Evolutionary conservation across 2,113 vertebrate species (phyloP).

Genomic region (Phalacrocorax pelagicus): DNA sequence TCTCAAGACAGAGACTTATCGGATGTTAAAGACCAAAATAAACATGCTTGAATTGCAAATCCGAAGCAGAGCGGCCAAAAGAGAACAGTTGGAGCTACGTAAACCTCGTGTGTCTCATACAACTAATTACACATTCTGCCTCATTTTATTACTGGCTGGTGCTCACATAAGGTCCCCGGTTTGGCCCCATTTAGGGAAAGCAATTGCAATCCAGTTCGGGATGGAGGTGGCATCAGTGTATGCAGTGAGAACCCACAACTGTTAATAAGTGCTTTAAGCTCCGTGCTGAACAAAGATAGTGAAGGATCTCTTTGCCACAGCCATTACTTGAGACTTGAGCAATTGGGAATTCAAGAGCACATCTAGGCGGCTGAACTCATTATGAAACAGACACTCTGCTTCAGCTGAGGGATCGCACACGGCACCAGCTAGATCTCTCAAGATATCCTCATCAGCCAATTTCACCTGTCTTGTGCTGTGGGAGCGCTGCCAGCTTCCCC

Average conservation of each 20-base stretch:
- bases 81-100: not conserved
- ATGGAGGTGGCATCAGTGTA: not conserved
- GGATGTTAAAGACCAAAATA: not conserved
- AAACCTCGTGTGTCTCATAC: not conserved
- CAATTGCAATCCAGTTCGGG: not conserved
- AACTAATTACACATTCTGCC: not conserved
- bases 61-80: not conserved
- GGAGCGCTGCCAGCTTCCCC: not conserved
- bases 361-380: not conserved
- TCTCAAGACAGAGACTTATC: not conserved
- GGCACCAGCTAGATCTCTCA: not conserved
- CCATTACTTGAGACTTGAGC: not conserved
- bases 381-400: accelerated
- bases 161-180: not conserved
- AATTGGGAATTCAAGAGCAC: not conserved
- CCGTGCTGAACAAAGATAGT: not conserved
- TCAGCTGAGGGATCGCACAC: accelerated
- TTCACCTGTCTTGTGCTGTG: not conserved
- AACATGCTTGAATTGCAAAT: constrained; percentile 15
- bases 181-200: not conserved
- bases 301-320: not conserved
- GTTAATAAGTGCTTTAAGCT: not conserved
- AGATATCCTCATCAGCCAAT: not conserved
- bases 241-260: not conserved
- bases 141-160: not conserved